Evolutionary conservation across 2,797 vertebrate genomes (phyloP), one percentile per base, ranked within the genome.

Genomic region (Onychomys arenicola): DNA sequence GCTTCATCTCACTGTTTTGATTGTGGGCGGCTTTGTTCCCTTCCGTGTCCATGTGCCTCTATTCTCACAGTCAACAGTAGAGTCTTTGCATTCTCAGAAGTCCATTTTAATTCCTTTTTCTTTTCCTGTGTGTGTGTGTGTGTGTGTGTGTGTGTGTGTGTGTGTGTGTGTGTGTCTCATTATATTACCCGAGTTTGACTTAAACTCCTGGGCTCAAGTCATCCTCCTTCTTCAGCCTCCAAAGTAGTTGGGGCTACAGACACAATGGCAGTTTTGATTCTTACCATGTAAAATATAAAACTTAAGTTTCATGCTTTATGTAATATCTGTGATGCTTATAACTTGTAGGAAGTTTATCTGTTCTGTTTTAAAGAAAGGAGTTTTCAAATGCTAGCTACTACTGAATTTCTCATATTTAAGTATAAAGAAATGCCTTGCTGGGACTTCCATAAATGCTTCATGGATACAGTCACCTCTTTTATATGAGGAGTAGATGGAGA

Each of bases 381-480:
- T 37, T 29, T 27, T 57, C 49, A 94, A 55, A 59, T 73, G 32
- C 34, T 57, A 57, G 55, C 55, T 80, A 25, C 55, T 83, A 10
- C 21, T 95, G 61, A 75, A 55, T 78, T 95, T 95, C 55, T 90
- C 81, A 2, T 11, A 80, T 93, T 21, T 67, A 84, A 93, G 10
- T 65, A 6, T 89, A 88, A 92, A 46, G 69, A 80, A 73, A 34
- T 96, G 19, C 75, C 87, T 82, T 91, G 65, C 40, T 57, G 25
- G 92, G 92, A 89, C 17, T 63, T 89, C 14, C 32, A 21, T 89
- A 85, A 91, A 73, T 67, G 29, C 34, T 85, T 57, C 23, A 57
- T 2, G 23, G 40, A 92, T 77, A 40, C 43, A 40, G 3, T 84
- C 69, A n/a, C 0, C 19, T 85, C 5, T 46, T 63, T 89, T 90